Percentiles rank a stretch among this genome's conserved stretches.
These are phyloP conservation scores for Camelus dromedarius DNA, from an alignment of 2,113 vertebrate species.

Conservation along the genomic window DNA sequence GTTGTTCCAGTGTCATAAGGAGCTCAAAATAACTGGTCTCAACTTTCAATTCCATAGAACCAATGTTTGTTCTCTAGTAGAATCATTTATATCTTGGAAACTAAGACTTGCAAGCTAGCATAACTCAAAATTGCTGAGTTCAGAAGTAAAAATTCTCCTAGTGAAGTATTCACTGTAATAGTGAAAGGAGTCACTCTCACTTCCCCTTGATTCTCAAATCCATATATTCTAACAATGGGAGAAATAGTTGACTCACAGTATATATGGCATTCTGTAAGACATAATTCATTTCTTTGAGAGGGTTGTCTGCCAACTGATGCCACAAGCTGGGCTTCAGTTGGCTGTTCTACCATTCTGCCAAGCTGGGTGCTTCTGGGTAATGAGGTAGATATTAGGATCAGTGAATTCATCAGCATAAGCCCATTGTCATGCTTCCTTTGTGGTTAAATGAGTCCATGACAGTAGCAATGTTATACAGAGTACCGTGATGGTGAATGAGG, in stretches of 20 bases:
- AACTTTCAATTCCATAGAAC: background rate
- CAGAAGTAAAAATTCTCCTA: background rate
- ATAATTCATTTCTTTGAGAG: background rate
- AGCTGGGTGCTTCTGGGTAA: background rate
- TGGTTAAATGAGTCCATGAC: background rate
- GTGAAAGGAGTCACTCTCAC: background rate
- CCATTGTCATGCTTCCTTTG: background rate
- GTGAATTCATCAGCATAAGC: background rate
- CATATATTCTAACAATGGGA: background rate
- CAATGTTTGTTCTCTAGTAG: background rate
- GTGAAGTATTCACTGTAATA: background rate
- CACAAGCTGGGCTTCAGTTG: background rate
- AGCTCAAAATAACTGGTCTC: background rate
- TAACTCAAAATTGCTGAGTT: background rate
- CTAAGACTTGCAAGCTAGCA: background rate
- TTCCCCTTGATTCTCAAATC: background rate
- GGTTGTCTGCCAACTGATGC: background rate
- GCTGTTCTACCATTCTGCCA: background rate
- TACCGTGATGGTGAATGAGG: background rate
- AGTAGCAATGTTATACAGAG: background rate
- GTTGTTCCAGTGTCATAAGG: background rate
- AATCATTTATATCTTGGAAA: background rate
- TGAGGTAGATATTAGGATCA: background rate
- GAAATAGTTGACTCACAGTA: background rate
- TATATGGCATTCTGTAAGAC: background rate